phyloP scores from a whole-genome alignment of 2,888 invertebrate species.

The Furcula furcula region DNA sequence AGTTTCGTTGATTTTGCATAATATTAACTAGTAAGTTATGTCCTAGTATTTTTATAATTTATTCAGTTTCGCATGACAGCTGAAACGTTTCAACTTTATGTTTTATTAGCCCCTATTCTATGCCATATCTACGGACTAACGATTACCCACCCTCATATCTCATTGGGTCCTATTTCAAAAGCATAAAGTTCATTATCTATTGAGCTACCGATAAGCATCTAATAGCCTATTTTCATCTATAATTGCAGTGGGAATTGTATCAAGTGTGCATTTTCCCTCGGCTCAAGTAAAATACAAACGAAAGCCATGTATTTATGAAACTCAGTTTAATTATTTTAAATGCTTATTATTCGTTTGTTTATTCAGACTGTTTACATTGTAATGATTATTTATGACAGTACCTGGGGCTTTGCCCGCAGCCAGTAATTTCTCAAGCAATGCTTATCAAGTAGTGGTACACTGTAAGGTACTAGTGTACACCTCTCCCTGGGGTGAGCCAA shows the following conservation, averaged over 20 bases:
- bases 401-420: too few relatives aligned
- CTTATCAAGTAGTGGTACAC: too few relatives aligned
- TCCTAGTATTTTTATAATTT: too few relatives aligned
- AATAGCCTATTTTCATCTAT: conserved; percentile 36
- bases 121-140: conserved; percentile 8
- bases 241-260: conserved; percentile 44
- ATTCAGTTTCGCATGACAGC: conserved; percentile 46
- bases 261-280: conserved; percentile 57
- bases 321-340: conserved; percentile 18
- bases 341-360: too few relatives aligned
- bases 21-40: too few relatives aligned
- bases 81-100: conserved; percentile 25
- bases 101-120: conserved; percentile 28
- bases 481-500: too few relatives aligned
- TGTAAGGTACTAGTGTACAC: too few relatives aligned
- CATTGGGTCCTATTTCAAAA: conserved; percentile 1
- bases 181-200: conserved; percentile 13
- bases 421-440: too few relatives aligned
- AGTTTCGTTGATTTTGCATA: too few relatives aligned
- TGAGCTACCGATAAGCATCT: conserved; percentile 4
- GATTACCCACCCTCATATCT: neutral
- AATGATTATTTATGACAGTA: too few relatives aligned
- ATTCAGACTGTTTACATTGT: too few relatives aligned
- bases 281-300: conserved; percentile 8
- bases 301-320: conserved; percentile 27